Base-by-base conservation (phyloP, 1,140 invertebrate species). In the Scaptomyza hsui region DNA sequence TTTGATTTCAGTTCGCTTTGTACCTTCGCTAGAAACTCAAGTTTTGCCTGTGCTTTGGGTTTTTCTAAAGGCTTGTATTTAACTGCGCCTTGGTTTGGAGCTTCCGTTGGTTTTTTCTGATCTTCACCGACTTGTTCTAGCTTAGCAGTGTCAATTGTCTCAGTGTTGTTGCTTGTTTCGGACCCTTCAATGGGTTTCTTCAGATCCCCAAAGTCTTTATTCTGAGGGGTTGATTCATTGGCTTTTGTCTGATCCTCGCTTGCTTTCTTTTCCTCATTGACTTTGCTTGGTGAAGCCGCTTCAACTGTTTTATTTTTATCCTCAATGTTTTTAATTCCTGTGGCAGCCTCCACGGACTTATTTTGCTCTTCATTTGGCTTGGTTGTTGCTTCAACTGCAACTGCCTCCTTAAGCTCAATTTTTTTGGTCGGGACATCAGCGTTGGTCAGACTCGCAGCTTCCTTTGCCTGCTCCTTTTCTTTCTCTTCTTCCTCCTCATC, bases 1-100 rank as follows among this genome's bases (percentile, higher is more conserved):
- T 85, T 85, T 0, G 81, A 60, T 39, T 81, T 88, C 0, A 85
- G 73, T 61, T 85, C 81, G 16, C 64, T 88, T 53, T 78, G 77
- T 15, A 86, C 82, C 45, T 88, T 88, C 7, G 73, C 78, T 19
- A 86, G 44, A n/a, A 88, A 86, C n/a, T 82, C 82, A 2, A 86
- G 15, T 49, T 86, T 88, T 0, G 49, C 39, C 10, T 85, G 68
- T 1, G 18, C 16, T 15, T 85, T 83, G 15, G 47, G 56, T 2
- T 75, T 78, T 19, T 78, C 70, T 0, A 35, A n/a, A n/a, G n/a
- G n/a, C n/a, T n/a, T n/a, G n/a, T n/a, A n/a, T 15, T 53, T 15
- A 32, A 12, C n/a, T 4, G 16, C 9, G 47, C 18, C 26, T 9
- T 19, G 1, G 16, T 6, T 15, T 60, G 26, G 41, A 32, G 18